Evolutionary conservation across 2,797 vertebrate species (phyloP), one percentile per base, ranked within the genome.

Genomic region (Perdix hodgsoniae): DNA sequence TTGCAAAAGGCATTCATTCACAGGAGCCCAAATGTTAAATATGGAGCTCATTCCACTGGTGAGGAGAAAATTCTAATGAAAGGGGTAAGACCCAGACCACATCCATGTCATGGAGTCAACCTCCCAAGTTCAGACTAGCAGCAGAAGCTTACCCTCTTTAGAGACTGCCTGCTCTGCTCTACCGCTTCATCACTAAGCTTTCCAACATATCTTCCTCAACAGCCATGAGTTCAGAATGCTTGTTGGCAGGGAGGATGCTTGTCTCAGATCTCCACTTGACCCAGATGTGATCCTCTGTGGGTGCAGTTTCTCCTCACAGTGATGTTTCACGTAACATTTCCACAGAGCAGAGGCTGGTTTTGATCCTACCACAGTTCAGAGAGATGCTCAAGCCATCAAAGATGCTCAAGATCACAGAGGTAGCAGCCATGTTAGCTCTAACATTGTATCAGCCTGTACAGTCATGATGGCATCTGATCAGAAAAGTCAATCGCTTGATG

Each of bases 241-340:
- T 8, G 0, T 0, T 73, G 14, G 11, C 6, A 40, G 39, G 4
- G 29, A 11, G 2, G 1, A 64, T 0, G 1, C 4, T 67, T 77
- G 10, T 56, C 64, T 84, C 54, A 79, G 73, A 88, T 84, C n/a
- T 50, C 29, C 16, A 8, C 37, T 64, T 71, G 65, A 15, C 33
- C 17, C 44, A 61, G 40, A 11, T 12, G 83, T 85, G 40, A 83
- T 54, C 27, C 5, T 40, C 42, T 50, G 1, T 27, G 23, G 15
- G 26, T 59, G n/a, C n/a, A 91, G 10, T 16, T 5, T 64, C 33
- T 80, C 57, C 60, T 83, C 9, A 27, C 26, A 22, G 19, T 37
- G 8, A 40, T 85, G 13, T 74, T 92, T 61, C 52, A 27, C 6
- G 33, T 83, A 49, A 45, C 4, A 7, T 87, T 85, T 90, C 57